Conservation (phyloP, 2,888 invertebrate genomes). For the Amiota communis region DNA sequence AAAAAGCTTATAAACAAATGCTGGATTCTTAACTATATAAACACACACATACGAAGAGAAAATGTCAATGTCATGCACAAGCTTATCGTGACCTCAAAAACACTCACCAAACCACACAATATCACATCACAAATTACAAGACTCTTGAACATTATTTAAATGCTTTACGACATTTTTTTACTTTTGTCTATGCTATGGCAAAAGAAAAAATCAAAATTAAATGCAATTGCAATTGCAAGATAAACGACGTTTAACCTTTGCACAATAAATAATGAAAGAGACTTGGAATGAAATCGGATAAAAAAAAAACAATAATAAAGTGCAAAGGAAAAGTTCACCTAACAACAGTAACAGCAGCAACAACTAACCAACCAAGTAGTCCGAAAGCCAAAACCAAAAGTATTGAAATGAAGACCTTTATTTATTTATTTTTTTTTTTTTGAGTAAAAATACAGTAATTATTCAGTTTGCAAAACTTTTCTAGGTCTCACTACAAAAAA, state of each 20-base stretch:
- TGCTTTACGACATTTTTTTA: conserved; percentile 21
- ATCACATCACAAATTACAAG: neutral
- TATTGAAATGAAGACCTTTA: neutral
- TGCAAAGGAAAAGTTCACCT: neutral
- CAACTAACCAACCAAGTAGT: no score
- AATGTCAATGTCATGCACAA: conserved; percentile 7
- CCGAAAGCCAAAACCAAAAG: no score
- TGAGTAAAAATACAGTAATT: no score
- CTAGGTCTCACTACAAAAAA: no score
- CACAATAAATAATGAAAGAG: neutral
- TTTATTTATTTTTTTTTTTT: neutral
- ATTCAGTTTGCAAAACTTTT: no score
- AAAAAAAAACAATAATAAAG: neutral
- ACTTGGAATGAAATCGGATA: neutral
- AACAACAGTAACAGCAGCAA: no score
- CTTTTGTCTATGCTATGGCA: neutral
- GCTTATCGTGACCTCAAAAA: conserved; percentile 15
- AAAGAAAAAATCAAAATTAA: neutral
- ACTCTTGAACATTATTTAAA: conserved; percentile 3
- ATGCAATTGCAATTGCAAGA: conserved; percentile 20
- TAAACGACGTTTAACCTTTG: conserved; percentile 5
- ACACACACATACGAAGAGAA: conserved; percentile 3
- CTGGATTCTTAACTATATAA: neutral
- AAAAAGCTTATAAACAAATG: neutral
- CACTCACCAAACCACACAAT: neutral